Conservation (phyloP, 1,140 invertebrate genomes). For the Plodia interpunctella region DNA sequence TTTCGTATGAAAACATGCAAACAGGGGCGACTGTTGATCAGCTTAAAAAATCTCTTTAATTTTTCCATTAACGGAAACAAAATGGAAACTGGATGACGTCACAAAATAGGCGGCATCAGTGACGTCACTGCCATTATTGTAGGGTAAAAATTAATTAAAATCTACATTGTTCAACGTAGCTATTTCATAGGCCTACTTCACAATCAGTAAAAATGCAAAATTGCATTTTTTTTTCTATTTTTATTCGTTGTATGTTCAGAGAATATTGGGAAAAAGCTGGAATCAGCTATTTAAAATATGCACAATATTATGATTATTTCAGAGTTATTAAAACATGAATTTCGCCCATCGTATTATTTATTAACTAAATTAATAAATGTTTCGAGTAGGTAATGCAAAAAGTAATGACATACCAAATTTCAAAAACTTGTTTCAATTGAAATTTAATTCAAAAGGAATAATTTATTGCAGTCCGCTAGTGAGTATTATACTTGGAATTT, state of each 20-base stretch:
- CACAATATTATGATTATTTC: no score
- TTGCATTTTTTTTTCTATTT: background rate
- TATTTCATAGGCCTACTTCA: background rate
- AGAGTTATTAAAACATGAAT: no score
- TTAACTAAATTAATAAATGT: no score
- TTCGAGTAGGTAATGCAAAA: no score
- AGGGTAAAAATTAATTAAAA: background rate
- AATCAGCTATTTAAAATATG: no score
- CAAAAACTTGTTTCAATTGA: no score
- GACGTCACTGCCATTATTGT: slow-evolving; percentile 1
- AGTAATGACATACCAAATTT: no score
- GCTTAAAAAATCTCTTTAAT: background rate
- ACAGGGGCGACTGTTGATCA: background rate
- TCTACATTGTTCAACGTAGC: background rate
- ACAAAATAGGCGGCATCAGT: background rate
- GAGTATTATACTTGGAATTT: background rate
- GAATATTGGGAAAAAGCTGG: background rate
- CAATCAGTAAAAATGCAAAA: background rate
- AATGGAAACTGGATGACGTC: background rate
- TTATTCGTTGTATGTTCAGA: no score
- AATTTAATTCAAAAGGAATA: no score
- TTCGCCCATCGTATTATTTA: no score
- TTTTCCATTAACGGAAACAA: background rate
- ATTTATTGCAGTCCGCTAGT: no score
- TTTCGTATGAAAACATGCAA: background rate